A percentile compares a stretch with the other conserved stretches of the same genome.
These are phyloP conservation scores for Dermatemys mawii DNA, from an alignment of 2,113 vertebrate genomes.

Conservation along the genomic window DNA sequence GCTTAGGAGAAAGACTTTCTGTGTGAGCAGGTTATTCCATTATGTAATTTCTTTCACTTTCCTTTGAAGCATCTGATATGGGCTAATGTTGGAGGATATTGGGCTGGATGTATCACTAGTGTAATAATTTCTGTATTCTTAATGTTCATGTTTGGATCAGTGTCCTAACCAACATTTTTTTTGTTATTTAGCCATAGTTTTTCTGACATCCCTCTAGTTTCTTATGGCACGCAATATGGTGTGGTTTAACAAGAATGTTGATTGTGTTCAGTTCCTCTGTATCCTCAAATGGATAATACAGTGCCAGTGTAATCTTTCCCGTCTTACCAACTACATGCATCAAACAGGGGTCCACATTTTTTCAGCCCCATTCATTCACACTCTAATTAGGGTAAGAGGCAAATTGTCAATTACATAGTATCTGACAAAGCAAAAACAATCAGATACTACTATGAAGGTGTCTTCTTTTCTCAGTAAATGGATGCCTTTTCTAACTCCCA, in stretches of 20 bases:
- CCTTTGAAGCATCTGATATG: not conserved
- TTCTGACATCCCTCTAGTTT: not conserved
- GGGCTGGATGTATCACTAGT: not conserved
- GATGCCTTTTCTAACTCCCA: not conserved
- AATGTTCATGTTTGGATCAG: not conserved
- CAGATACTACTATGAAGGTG: not conserved
- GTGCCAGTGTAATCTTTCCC: not conserved
- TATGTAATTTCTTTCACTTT: not conserved
- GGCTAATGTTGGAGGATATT: not conserved
- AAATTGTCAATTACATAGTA: slow-evolving; percentile 47
- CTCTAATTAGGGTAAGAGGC: slow-evolving; percentile 51
- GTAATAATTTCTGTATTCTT: not conserved
- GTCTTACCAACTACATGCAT: not conserved
- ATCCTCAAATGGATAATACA: slow-evolving; percentile 7
- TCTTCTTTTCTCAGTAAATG: slow-evolving; percentile 12
- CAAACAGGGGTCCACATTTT: slow-evolving; percentile 24
- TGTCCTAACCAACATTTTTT: not conserved
- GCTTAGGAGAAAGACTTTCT: not conserved
- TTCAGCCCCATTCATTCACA: slow-evolving; percentile 16
- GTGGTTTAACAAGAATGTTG: not conserved
- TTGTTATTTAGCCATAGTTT: not conserved
- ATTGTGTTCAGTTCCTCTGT: not conserved
- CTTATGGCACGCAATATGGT: not conserved
- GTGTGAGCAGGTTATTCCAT: not conserved
- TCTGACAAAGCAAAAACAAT: slow-evolving; percentile 60